These are phyloP conservation scores for Meandrina meandrites DNA, from an alignment of 92 coral and sea anemone genomes.

Conservation along the genomic window DNA sequence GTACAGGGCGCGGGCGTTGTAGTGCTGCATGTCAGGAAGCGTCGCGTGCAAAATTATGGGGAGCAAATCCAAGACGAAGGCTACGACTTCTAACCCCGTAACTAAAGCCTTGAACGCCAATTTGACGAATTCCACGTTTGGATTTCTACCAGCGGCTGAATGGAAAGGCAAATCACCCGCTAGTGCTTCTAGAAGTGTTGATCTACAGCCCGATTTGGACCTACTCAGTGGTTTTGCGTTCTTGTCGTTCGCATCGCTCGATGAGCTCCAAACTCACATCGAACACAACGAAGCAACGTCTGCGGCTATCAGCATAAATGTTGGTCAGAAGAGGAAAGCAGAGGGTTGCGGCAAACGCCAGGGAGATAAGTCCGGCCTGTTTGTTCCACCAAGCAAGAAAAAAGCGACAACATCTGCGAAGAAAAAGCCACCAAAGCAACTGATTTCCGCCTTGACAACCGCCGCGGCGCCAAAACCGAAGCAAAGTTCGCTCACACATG, in stretches of 20 bases:
- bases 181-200: conserved; percentile 31
- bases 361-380: neutral
- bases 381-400: conserved; percentile 29
- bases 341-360: neutral
- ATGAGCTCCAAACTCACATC: conserved; percentile 78
- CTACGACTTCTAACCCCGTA: conserved; percentile 6
- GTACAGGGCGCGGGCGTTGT: neutral
- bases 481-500: neutral
- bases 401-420: neutral
- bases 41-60: conserved; percentile 28
- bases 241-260: conserved; percentile 68
- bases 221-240: conserved; percentile 86
- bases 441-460: neutral
- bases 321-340: conserved; percentile 61
- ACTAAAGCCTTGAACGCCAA: conserved; percentile 41
- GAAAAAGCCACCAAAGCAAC: conserved; percentile 19
- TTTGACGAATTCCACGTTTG: conserved; percentile 39
- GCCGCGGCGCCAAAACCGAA: neutral
- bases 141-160: conserved; percentile 18
- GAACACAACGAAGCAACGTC: conserved; percentile 69
- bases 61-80: conserved; percentile 32
- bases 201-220: conserved; percentile 71
- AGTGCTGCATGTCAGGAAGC: neutral
- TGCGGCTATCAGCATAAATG: conserved; percentile 63
- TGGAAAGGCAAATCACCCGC: conserved; percentile 52